These are phyloP conservation scores for Orthosia cruda DNA, from an alignment of 2,888 invertebrate species.

Conservation along the genomic window DNA sequence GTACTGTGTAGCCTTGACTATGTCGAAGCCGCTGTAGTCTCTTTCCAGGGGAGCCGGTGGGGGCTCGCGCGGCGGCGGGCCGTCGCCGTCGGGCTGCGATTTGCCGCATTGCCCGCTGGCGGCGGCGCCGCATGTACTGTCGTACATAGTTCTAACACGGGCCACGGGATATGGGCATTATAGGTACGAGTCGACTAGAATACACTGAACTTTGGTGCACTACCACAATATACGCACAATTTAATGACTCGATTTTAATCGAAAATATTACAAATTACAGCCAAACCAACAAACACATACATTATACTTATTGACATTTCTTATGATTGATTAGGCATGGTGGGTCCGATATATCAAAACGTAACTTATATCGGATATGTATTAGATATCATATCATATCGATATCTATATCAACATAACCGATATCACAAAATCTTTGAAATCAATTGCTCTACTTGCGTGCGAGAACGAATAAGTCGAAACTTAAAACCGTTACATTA, in stretches of 20 bases:
- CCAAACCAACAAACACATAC: constrained; percentile 57
- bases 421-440: no score
- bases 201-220: constrained; percentile 16
- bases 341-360: no score
- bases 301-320: constrained; percentile 43
- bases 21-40: constrained; percentile 96
- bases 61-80: constrained; percentile 92
- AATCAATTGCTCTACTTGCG: no score
- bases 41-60: constrained; percentile 92
- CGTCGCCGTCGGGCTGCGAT: constrained; percentile 92
- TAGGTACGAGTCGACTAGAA: constrained; percentile 13
- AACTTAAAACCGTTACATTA: no score
- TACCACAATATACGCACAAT: constrained; percentile 27
- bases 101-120: constrained; percentile 93
- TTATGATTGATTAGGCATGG: no score
- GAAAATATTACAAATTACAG: constrained; percentile 39
- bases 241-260: constrained; percentile 20
- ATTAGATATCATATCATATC: no score
- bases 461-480: no score
- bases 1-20: constrained; percentile 99
- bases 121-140: constrained; percentile 94
- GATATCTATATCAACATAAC: no score
- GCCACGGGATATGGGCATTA: constrained; percentile 56
- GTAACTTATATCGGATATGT: no score
- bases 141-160: constrained; percentile 91